Percentiles rank a stretch among this genome's conserved stretches.
Evolutionary conservation across 2,113 vertebrate genomes (phyloP).

Genomic region (Malurus elegans): DNA sequence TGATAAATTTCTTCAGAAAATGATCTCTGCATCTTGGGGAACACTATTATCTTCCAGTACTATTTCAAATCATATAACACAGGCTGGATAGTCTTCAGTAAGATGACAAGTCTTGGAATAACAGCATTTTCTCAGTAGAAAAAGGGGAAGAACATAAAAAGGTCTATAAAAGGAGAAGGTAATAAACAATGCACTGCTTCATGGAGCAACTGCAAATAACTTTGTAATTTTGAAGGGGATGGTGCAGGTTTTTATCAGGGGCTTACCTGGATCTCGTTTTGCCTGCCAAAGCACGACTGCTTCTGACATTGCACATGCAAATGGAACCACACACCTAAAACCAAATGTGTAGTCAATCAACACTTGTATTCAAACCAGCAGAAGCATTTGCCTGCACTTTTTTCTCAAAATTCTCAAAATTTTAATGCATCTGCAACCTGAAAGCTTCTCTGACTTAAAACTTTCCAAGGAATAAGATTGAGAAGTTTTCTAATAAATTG

Average conservation of each 20-base stretch:
- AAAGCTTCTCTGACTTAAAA: not conserved
- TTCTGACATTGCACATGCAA: not conserved
- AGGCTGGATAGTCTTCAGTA: not conserved
- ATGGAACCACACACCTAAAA: not conserved
- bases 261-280: not conserved
- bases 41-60: not conserved
- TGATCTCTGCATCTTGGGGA: not conserved
- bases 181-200: not conserved
- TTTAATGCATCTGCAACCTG: not conserved
- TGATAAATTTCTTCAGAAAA: not conserved
- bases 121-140: not conserved
- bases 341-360: not conserved
- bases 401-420: not conserved
- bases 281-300: not conserved
- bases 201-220: not conserved
- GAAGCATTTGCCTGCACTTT: not conserved
- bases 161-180: not conserved
- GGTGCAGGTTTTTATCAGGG: not conserved
- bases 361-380: not conserved
- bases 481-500: not conserved
- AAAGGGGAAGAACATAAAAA: not conserved
- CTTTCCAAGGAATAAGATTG: not conserved
- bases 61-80: not conserved
- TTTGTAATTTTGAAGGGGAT: not conserved
- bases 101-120: not conserved